Percentiles rank a stretch among this genome's conserved stretches.
Conservation (phyloP, 2,113 vertebrate genomes). For the Columba livia region DNA sequence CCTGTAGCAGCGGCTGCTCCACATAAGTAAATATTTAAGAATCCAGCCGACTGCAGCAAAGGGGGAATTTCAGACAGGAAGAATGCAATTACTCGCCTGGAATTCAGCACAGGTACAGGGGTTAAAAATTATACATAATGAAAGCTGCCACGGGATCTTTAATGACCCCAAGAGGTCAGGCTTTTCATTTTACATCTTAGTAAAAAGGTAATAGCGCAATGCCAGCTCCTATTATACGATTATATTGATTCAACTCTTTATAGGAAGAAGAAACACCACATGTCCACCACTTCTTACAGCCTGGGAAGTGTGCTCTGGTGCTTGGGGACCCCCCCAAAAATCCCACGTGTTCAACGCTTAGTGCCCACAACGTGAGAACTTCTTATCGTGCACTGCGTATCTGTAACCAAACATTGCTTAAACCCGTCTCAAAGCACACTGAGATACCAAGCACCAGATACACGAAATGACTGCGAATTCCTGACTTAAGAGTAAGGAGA, state of each 20-base stretch:
- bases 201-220: background rate
- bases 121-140: conserved; percentile 42
- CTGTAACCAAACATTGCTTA: background rate
- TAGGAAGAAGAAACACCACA: background rate
- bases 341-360: background rate
- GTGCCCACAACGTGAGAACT: background rate
- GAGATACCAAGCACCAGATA: background rate
- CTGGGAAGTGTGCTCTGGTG: background rate
- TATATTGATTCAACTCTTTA: background rate
- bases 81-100: background rate
- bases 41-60: background rate
- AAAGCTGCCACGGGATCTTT: conserved; percentile 41
- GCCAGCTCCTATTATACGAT: conserved; percentile 12
- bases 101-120: conserved; percentile 16
- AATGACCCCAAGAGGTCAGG: conserved; percentile 17
- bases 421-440: background rate
- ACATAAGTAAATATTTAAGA: conserved; percentile 11
- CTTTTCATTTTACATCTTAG: conserved; percentile 15
- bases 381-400: background rate
- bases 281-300: background rate
- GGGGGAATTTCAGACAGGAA: background rate
- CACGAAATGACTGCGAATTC: conserved; percentile 56
- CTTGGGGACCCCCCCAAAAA: background rate
- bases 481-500: conserved; percentile 53
- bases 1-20: conserved; percentile 13